These are phyloP conservation scores for Pangasius djambal DNA, from an alignment of 2,797 vertebrate genomes.

Conservation along the genomic window DNA sequence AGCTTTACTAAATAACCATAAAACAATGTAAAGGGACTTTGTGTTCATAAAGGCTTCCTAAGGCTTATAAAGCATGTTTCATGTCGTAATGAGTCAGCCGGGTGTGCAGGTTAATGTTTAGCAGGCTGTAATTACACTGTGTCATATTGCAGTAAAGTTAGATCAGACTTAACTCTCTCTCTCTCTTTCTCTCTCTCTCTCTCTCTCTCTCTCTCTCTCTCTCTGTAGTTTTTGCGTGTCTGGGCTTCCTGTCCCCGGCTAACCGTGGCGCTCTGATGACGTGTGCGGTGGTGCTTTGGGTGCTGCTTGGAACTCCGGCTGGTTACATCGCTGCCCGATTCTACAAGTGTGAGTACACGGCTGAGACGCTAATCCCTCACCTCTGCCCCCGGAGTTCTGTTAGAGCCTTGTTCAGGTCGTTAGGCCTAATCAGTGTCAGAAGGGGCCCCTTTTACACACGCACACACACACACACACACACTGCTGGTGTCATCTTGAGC, in stretches of 20 bases:
- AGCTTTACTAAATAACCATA: neutral
- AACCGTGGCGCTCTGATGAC: slow-evolving; percentile 94
- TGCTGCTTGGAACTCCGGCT: slow-evolving; percentile 91
- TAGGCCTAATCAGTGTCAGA: slow-evolving; percentile 59
- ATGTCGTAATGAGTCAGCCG: neutral
- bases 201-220: neutral
- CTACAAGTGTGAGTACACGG: slow-evolving; percentile 66
- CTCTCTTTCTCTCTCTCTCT: neutral
- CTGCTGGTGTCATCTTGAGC: neutral
- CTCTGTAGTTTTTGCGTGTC: slow-evolving; percentile 87
- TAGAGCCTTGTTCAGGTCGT: slow-evolving; percentile 45
- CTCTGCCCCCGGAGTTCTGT: slow-evolving; percentile 26
- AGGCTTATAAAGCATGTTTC: neutral
- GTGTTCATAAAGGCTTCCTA: neutral
- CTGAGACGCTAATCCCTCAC: slow-evolving; percentile 25
- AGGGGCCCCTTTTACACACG: neutral
- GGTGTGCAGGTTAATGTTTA: slow-evolving; percentile 7
- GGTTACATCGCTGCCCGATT: slow-evolving; percentile 91
- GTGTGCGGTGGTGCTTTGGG: slow-evolving; percentile 91
- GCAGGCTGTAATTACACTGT: neutral
- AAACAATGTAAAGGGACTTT: neutral
- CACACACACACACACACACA: neutral
- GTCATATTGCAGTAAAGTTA: neutral
- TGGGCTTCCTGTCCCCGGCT: slow-evolving; percentile 92
- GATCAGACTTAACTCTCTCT: neutral